A percentile compares a stretch with the other conserved stretches of the same genome.
Evolutionary conservation across 2,888 invertebrate genomes (phyloP).

Genomic region (Plagodis pulveraria): DNA sequence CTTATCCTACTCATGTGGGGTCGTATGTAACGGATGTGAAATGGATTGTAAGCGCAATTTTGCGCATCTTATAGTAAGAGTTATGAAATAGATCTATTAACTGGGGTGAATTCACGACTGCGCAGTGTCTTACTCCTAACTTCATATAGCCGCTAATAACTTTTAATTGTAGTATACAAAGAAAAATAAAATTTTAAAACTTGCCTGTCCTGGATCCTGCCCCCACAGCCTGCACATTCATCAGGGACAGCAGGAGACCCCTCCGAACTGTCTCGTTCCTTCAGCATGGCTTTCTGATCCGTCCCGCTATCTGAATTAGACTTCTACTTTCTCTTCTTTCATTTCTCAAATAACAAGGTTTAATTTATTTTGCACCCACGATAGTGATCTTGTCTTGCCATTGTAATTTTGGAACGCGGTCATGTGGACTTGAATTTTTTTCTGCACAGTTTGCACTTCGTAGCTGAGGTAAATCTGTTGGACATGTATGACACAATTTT

Average conservation of each 20-base stretch:
- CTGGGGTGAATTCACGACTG: no score
- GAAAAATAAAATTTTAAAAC: neutral
- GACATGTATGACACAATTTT: no score
- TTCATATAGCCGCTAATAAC: no score
- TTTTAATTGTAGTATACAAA: no score
- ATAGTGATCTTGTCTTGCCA: slow-evolving; percentile 49
- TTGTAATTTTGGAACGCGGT: no score
- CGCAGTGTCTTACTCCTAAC: no score
- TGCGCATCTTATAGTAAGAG: no score
- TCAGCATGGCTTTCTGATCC: slow-evolving; percentile 84
- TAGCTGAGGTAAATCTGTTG: slow-evolving; percentile 23
- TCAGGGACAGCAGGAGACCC: slow-evolving; percentile 73
- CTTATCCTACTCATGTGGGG: no score
- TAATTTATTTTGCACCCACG: slow-evolving; percentile 46
- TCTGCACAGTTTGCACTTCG: slow-evolving; percentile 31
- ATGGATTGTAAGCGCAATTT: no score
- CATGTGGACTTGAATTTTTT: slow-evolving; percentile 10
- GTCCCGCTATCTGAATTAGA: slow-evolving; percentile 54
- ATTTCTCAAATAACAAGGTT: slow-evolving; percentile 73
- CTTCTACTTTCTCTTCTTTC: no score
- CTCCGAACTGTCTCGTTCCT: slow-evolving; percentile 87
- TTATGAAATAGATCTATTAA: no score
- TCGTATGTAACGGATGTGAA: no score
- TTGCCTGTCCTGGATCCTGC: slow-evolving; percentile 86
- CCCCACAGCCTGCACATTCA: slow-evolving; percentile 87